Percentiles rank a stretch among this genome's conserved stretches.
phyloP scores from a whole-genome alignment of 2,113 vertebrate species.

The Alosa alosa region DNA sequence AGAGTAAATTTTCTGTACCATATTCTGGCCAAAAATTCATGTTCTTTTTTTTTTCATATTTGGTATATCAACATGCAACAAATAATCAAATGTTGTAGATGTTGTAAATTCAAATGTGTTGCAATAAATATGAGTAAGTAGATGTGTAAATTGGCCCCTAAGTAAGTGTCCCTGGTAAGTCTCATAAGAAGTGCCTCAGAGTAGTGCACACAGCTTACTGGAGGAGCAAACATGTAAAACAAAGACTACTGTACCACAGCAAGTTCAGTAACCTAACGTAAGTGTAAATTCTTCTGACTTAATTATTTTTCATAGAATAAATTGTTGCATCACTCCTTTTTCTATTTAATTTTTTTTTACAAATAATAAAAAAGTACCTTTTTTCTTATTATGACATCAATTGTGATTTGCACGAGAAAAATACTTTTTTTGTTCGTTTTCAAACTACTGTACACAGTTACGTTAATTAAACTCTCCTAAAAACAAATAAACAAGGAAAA shows the following conservation, averaged over 20 bases:
- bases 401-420: constrained; percentile 62
- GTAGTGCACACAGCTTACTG: constrained; percentile 1
- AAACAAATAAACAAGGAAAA: not conserved
- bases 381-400: constrained; percentile 53
- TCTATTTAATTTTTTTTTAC: constrained; percentile 26
- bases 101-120: constrained; percentile 19
- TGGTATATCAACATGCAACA: constrained; percentile 18
- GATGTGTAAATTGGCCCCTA: constrained; percentile 11
- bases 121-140: constrained; percentile 12
- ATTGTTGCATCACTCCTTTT: constrained; percentile 20
- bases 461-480: constrained; percentile 49
- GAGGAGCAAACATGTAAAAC: constrained; percentile 4
- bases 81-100: constrained; percentile 19
- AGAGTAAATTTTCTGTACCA: not conserved
- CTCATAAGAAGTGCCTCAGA: not conserved
- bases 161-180: constrained; percentile 11
- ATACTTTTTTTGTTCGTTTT: constrained; percentile 47
- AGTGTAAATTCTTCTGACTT: constrained; percentile 13
- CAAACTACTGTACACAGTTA: constrained; percentile 68
- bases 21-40: not conserved
- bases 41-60: constrained; percentile 12
- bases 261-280: constrained; percentile 1
- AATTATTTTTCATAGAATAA: not conserved
- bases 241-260: constrained; percentile 18
- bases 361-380: constrained; percentile 49